Conservation (phyloP, 1,140 invertebrate genomes). For the Drosophila murphyi region DNA sequence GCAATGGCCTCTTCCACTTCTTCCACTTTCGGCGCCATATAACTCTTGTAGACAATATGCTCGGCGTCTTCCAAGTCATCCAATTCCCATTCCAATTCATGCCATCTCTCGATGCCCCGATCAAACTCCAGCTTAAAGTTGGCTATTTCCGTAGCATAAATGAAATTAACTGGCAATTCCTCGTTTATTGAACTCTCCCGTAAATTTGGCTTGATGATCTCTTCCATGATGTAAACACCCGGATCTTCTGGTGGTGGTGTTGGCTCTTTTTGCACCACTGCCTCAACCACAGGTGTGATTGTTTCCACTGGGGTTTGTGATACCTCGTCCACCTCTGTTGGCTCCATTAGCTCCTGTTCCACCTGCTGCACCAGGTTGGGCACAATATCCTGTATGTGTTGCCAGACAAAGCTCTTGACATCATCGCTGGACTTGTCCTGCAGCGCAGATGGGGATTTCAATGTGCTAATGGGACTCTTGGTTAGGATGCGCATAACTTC, state of each 20-base stretch:
- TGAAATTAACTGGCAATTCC: conserved; percentile 60
- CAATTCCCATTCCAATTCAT: conserved; percentile 62
- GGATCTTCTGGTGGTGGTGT: conserved; percentile 54
- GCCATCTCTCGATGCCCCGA: conserved; percentile 54
- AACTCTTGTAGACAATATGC: conserved; percentile 63
- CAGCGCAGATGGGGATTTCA: conserved; percentile 16
- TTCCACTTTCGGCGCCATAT: conserved; percentile 43
- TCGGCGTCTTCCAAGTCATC: conserved; percentile 53
- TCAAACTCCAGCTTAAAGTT: conserved; percentile 74
- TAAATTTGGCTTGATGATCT: conserved; percentile 73
- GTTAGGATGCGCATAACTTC: conserved; percentile 76
- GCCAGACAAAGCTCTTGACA: conserved; percentile 82
- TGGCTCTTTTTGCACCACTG: conserved; percentile 12
- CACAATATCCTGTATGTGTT: conserved; percentile 84
- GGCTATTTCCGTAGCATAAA: conserved; percentile 75
- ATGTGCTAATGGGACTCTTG: conserved; percentile 76
- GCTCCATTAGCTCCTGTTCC: conserved; percentile 75
- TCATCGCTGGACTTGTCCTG: conserved; percentile 58
- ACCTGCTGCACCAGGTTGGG: conserved; percentile 84
- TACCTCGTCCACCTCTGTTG: neutral
- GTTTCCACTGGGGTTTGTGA: neutral
- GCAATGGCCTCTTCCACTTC: neutral
- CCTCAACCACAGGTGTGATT: neutral
- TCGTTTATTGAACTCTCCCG: conserved; percentile 63
- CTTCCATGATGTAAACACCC: conserved; percentile 69